Base-by-base conservation (phyloP, 2,888 invertebrate species). In the Habrosyne pyritoides region DNA sequence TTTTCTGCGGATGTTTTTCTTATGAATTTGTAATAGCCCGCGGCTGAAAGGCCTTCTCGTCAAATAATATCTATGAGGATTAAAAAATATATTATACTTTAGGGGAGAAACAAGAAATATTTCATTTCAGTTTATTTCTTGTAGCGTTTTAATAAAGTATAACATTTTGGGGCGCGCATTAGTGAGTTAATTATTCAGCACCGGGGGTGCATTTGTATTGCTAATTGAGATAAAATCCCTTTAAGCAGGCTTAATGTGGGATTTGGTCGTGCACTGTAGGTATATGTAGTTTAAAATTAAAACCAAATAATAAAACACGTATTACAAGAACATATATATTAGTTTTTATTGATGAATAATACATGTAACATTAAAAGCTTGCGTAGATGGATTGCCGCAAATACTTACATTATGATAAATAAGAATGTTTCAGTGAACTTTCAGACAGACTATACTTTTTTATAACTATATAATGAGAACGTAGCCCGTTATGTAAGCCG, bases 211-310 rank as follows among this genome's bases (percentile, higher is more conserved):
- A 55, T 62, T 66, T 56, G 51, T 66, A 70, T 67, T 58, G 68
- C 75, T 83, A 84, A 84, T 84, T 79, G 75, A 75, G 79, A 77
- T 71, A 69, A 76, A 83, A 75, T 72, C 70, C 78, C 67, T 66
- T 36, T 49, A 42, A 49, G 26, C 42, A 36, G 49, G 14, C 26
- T 49, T 53, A 28, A 33, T 21, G 36, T 18, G 49, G 52, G 47
- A 47, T 33, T 28, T 47, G 12, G 21, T 10, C 46, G 50, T 21
- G 33, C 36, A 47, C 47, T 36, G 51, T 50, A 26, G n/a, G n/a
- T n/a, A n/a, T n/a, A n/a, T n/a, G n/a, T 66, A 70, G 67, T 71
- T 74, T 66, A 58, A 70, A 73, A 75, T 79, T 76, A 78, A 81
- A 81, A 61, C 60, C 49, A 24, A 24, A 24, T 7, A 5, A 8